Base-by-base conservation (phyloP, 2,797 vertebrate genomes). In the Mergus octosetaceus region DNA sequence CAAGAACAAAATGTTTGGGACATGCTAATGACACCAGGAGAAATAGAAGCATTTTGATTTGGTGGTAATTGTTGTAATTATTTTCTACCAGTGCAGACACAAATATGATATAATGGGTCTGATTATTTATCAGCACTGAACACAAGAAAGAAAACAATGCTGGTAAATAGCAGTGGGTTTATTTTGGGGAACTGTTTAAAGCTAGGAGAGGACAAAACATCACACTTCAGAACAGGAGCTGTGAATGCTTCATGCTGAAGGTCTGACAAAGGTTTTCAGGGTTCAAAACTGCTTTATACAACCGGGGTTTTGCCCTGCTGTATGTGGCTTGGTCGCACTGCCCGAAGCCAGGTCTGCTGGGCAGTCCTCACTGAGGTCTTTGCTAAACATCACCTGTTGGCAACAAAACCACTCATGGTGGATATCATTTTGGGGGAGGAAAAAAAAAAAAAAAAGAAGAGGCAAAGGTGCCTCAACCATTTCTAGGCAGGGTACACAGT, bases 1-100 rank as follows among this genome's bases (percentile, higher is more conserved):
- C 56, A 51, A 91, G 96, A 93, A 97, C 96, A 96, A 93, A 96
- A 93, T 96, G 94, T 96, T 81, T 97, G 81, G 92, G 94, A 95
- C 87, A 56, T 77, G 87, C 75, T 97, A 96, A 97, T 95, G 87
- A 94, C 57, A 95, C 81, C 87, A 94, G 80, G 66, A 93, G 91
- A 96, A 96, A 93, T 91, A 95, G 93, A 73, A 71, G 87, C 90
- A 90, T 95, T 96, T 90, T 95, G 90, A 96, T 96, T 95, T 79
- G 78, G 61, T 90, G 61, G 75, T 96, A 95, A 97, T 94, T 95
- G 93, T 91, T 93, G 83, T 89, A 92, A 96, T 95, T 93, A 95
- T 88, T 96, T 95, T 85, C 91, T 91, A 71, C 57, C 68, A 76
- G 92, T 77, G 76, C 84, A 90, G 94, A 91, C 79, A 93, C 0